These are phyloP conservation scores for Drosophila seguyi DNA, from an alignment of 1,140 invertebrate genomes.

Conservation along the genomic window DNA sequence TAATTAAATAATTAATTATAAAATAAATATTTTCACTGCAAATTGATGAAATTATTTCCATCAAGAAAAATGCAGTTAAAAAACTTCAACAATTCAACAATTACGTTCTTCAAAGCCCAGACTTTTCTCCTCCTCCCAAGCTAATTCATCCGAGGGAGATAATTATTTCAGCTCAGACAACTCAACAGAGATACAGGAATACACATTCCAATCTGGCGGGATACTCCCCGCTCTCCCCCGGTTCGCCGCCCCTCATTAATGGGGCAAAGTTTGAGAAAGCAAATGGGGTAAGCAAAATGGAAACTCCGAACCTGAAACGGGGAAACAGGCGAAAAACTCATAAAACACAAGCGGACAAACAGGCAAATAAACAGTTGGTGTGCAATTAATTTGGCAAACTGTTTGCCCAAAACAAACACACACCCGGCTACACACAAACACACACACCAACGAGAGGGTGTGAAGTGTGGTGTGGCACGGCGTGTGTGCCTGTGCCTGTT, in stretches of 20 bases:
- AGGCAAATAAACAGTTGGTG: slow-evolving; percentile 75
- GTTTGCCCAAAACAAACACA: slow-evolving; percentile 68
- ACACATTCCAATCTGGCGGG: slow-evolving; percentile 23
- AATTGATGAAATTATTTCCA: neutral
- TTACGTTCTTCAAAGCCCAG: neutral
- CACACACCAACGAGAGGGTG: neutral
- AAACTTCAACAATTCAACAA: neutral
- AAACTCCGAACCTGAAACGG: slow-evolving; percentile 31
- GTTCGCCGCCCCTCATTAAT: slow-evolving; percentile 21
- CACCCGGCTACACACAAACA: neutral
- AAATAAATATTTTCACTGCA: neutral
- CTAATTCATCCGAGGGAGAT: neutral
- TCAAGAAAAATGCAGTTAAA: neutral
- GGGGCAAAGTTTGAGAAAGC: slow-evolving; percentile 17
- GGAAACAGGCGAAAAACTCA: slow-evolving; percentile 35
- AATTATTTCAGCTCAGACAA: slow-evolving; percentile 25
- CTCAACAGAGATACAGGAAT: slow-evolving; percentile 11
- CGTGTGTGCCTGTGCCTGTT: slow-evolving; percentile 1
- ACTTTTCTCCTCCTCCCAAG: no score
- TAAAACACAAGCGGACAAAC: slow-evolving; percentile 50
- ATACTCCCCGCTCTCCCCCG: neutral
- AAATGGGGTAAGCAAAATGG: slow-evolving; percentile 24
- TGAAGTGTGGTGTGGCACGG: neutral
- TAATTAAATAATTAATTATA: neutral
- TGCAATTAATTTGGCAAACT: slow-evolving; percentile 84